Conservation (phyloP, 2,797 vertebrate species). For the Eidolon dupreanum region DNA sequence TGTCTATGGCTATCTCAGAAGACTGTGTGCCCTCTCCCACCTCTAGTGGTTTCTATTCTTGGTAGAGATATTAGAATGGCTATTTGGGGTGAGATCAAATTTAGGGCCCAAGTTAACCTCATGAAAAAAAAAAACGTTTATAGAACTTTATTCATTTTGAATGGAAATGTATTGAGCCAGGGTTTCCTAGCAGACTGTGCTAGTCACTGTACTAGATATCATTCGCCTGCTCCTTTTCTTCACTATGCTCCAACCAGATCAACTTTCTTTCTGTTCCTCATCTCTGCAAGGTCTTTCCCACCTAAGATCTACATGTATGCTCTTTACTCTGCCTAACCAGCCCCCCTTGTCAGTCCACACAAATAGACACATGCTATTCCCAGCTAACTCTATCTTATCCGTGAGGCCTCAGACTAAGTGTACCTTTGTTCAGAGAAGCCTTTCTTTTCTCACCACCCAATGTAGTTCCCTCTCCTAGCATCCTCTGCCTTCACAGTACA, state of each 20-base stretch:
- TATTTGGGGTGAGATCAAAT: conserved; percentile 10
- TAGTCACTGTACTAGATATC: background rate
- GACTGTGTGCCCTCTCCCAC: background rate
- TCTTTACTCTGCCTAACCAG: background rate
- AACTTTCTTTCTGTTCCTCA: background rate
- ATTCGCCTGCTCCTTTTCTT: background rate
- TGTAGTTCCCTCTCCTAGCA: background rate
- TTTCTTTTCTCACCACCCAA: background rate
- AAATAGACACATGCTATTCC: background rate
- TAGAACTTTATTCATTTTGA: background rate
- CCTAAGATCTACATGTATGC: background rate
- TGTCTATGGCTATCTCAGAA: background rate
- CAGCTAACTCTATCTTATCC: background rate
- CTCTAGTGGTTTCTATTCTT: background rate
- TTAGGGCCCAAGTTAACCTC: background rate
- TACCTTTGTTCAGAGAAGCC: background rate
- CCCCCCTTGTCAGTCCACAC: background rate
- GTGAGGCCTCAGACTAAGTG: background rate
- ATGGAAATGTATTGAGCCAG: background rate
- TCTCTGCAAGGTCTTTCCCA: background rate
- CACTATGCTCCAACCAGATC: background rate
- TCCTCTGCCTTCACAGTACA: background rate
- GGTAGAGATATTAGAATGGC: background rate
- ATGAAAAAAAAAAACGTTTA: background rate
- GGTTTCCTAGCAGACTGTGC: no score